These are phyloP conservation scores for Daktulosphaira vitifoliae DNA, from an alignment of 1,140 invertebrate genomes.

Conservation along the genomic window DNA sequence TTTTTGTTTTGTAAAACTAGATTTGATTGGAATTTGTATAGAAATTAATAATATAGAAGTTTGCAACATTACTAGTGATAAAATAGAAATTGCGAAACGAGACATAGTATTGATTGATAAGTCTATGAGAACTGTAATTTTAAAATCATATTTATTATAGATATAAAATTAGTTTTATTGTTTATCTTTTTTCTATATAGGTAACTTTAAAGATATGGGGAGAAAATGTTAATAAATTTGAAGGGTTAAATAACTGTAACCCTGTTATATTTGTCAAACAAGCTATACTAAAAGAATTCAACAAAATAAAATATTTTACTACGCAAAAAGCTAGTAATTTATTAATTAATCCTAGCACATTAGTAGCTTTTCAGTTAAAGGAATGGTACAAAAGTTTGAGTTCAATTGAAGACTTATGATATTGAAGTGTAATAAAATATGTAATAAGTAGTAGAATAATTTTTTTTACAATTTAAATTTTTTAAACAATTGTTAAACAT, in stretches of 20 bases:
- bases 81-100: constrained; percentile 19
- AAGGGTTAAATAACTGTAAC: not conserved
- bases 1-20: not conserved
- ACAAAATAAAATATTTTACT: not conserved
- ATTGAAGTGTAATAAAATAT: too few species aligned
- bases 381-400: constrained; percentile 10
- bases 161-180: too few species aligned
- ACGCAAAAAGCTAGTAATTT: constrained; percentile 1
- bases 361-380: not conserved
- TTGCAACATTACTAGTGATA: not conserved
- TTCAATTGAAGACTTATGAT: not conserved
- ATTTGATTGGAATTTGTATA: constrained; percentile 23
- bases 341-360: not conserved
- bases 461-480: too few species aligned
- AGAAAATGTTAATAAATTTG: constrained; percentile 7
- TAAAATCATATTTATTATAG: too few species aligned
- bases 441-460: too few species aligned
- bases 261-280: constrained; percentile 2
- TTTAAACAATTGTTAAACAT: too few species aligned
- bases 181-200: not conserved
- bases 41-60: constrained; percentile 12
- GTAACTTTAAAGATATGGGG: constrained; percentile 22
- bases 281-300: constrained; percentile 20
- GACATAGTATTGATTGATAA: constrained; percentile 9
- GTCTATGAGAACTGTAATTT: constrained; percentile 18